A percentile compares a stretch with the other conserved stretches of the same genome.
phyloP scores from a whole-genome alignment of 1,140 invertebrate genomes.

The Neotoxoptera formosana region DNA sequence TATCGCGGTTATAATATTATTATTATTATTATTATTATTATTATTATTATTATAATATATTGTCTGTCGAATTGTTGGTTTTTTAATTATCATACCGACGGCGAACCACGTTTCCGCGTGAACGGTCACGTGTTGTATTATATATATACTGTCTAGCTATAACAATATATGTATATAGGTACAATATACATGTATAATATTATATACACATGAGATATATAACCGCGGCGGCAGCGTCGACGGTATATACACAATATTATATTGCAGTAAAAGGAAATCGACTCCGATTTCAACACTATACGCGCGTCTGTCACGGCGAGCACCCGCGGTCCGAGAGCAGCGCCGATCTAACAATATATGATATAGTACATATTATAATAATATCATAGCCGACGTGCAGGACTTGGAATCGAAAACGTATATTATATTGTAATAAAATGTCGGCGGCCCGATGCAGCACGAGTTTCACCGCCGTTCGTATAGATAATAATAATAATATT shows the following conservation, averaged over 20 bases:
- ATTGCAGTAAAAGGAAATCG: background rate
- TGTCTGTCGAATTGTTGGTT: background rate
- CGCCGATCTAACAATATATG: background rate
- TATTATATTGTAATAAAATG: background rate
- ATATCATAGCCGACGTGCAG: background rate
- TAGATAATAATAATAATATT: no score
- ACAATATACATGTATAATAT: no score
- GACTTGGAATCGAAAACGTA: background rate
- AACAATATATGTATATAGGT: no score
- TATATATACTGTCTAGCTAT: no score
- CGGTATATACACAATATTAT: background rate
- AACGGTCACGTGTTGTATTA: background rate
- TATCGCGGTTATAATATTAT: background rate
- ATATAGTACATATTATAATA: background rate
- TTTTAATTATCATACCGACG: background rate
- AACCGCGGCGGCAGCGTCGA: background rate
- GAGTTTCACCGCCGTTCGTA: background rate
- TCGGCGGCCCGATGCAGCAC: background rate
- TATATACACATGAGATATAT: background rate
- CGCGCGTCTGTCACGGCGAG: slow-evolving; percentile 14
- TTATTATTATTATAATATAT: no score
- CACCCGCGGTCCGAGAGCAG: background rate
- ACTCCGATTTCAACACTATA: slow-evolving; percentile 34
- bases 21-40: no score
- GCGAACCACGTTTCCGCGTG: background rate